phyloP scores from a whole-genome alignment of 2,113 vertebrate genomes.

The Centropristis striata region DNA sequence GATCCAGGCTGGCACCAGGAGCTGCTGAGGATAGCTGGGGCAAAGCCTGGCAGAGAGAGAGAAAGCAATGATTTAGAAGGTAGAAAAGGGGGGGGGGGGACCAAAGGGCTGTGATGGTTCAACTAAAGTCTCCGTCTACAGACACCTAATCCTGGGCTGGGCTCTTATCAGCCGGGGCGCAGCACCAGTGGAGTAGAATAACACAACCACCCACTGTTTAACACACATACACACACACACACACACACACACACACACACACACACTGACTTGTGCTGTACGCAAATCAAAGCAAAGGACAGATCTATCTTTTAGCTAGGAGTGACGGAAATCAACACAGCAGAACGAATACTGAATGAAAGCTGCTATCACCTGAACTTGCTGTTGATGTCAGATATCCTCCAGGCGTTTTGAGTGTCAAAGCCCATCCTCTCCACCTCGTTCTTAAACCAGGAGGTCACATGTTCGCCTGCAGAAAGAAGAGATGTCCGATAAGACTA shows the following conservation, averaged over 20 bases:
- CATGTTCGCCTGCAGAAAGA: slow-evolving; percentile 91
- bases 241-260: slow-evolving; percentile 2
- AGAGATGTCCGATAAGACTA: slow-evolving; percentile 54
- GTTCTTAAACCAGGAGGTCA: slow-evolving; percentile 95
- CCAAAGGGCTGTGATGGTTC: slow-evolving; percentile 47
- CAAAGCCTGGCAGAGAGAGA: slow-evolving; percentile 88
- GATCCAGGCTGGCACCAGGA: slow-evolving; percentile 96
- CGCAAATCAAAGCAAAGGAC: slow-evolving; percentile 49
- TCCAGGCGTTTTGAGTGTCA: slow-evolving; percentile 98
- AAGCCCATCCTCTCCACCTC: slow-evolving; percentile 99
- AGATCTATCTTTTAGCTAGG: not conserved
- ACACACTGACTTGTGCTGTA: slow-evolving; percentile 33
- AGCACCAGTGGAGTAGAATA: slow-evolving; percentile 51
- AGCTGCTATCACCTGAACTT: slow-evolving; percentile 91
- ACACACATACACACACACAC: not conserved
- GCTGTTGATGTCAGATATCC: slow-evolving; percentile 98
- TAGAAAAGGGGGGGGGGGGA: slow-evolving; percentile 1
- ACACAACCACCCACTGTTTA: slow-evolving; percentile 63
- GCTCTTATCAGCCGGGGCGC: slow-evolving; percentile 56
- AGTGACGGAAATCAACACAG: slow-evolving; percentile 13
- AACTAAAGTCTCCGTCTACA: slow-evolving; percentile 63
- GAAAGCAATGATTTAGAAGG: slow-evolving; percentile 28
- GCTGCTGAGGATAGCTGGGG: slow-evolving; percentile 96
- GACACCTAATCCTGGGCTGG: slow-evolving; percentile 69
- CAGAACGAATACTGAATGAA: slow-evolving; percentile 39